Evolutionary conservation across 2,888 invertebrate species (phyloP).

Genomic region (Lymantria dispar): DNA sequence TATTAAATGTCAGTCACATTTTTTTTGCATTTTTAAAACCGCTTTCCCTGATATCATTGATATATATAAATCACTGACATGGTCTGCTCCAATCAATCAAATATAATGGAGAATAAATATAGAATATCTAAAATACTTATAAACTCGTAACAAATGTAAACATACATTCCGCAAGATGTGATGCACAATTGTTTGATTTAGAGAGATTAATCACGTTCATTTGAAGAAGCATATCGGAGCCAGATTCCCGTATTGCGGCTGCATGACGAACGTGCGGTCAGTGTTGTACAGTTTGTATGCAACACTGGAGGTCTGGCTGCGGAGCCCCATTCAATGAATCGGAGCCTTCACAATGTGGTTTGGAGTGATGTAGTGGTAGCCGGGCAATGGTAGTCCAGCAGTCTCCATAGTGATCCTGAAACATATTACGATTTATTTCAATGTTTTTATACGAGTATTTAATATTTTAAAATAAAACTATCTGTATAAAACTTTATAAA

Average conservation of each 20-base stretch:
- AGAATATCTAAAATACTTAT: conserved; percentile 88
- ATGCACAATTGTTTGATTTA: conserved; percentile 55
- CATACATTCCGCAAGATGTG: conserved; percentile 65
- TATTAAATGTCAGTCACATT: conserved; percentile 68
- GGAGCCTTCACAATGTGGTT: conserved; percentile 96
- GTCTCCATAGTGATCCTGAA: conserved; percentile 98
- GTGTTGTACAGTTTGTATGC: conserved; percentile 49
- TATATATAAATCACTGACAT: conserved; percentile 47
- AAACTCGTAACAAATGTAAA: conserved; percentile 83
- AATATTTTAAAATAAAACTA: no score
- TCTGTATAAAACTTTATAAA: no score
- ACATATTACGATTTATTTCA: conserved; percentile 37
- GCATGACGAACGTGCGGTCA: conserved; percentile 43
- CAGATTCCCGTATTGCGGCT: conserved; percentile 63
- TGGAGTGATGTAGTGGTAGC: conserved; percentile 95
- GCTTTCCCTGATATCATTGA: conserved; percentile 38
- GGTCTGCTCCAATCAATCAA: conserved; percentile 63
- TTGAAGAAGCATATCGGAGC: conserved; percentile 72
- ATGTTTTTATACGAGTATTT: no score
- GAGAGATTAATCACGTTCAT: conserved; percentile 56
- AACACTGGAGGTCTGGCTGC: conserved; percentile 56
- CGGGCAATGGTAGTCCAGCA: conserved; percentile 93
- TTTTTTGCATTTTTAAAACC: conserved; percentile 31
- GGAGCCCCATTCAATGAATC: conserved; percentile 88
- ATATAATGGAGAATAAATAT: conserved; percentile 84